Base-by-base conservation (phyloP, 2,113 vertebrate species). In the Lichenostomus cassidix region DNA sequence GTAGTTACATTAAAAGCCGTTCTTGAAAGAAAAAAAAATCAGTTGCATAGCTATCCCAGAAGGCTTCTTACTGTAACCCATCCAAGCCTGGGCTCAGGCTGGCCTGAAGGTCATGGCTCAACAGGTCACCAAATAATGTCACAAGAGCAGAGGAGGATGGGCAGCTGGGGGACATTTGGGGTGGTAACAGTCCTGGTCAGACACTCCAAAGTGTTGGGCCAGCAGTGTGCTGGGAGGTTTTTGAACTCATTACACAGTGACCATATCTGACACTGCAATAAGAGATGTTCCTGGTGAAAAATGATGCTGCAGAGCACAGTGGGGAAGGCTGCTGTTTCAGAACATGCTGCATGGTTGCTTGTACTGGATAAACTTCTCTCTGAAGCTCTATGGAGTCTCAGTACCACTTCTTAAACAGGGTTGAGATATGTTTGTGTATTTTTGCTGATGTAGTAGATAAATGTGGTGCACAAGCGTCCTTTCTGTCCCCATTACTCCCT, bases 41-140 rank as follows among this genome's bases (percentile, higher is more conserved):
- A 11, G 10, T 5, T 52, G 41, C 39, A 12, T 55, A 41, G 8
- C 28, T 80, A 49, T 77, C 46, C 65, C 8, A 42, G 44, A 23
- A n/a, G 12, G n/a, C 9, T 70, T 33, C 29, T 83, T 25, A 2
- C 22, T 33, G 42, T 10, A 24, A 10, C 14, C 27, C 37, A 24
- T 23, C 6, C 47, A 25, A 9, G 35, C 12, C 46, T 22, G 39
- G 35, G 28, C 73, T 79, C 2, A 2, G 65, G 5, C 20, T 88
- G 75, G 9, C 44, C 70, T 11, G 22, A 3, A 2, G 7, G 31
- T 13, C 4, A 1, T 62, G 6, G 10, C 14, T 8, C 52, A 41
- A 74, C 1, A 0, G 20, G 9, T 41, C n/a, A 16, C 68, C 20
- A 29, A 13, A 4, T 1, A 4, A 10, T 8, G 6, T 5, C 11